Evolutionary conservation across 2,888 invertebrate genomes (phyloP), one percentile per base, ranked within the genome.

Genomic region (Nebria salina): DNA sequence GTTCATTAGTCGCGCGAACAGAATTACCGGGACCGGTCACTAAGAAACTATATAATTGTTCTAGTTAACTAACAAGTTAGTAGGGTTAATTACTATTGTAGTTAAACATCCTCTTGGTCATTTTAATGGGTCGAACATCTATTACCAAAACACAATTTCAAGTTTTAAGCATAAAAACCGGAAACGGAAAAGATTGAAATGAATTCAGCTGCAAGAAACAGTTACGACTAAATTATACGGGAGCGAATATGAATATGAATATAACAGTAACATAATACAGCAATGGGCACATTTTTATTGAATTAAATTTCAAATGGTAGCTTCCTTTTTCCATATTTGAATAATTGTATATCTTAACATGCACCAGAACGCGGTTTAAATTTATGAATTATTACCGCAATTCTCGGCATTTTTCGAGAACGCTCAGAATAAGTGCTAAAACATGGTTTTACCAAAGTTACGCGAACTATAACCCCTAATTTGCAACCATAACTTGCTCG

Each of bases 21-120:
- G 68, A 66, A 76, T 76, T 76, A 68, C 77, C 68, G 72, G 72
- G 34, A 54, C 54, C 77, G 77, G 77, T 77, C 77, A 77, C 77
- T 77, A 77, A 77, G 77, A 77, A 77, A 77, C 77, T 77, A 77
- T 72, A 72, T 77, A 77, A 77, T 77, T 77, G 72, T 77, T 77
- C 64, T 77, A 72, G 77, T 77, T 77, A 64, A 70, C 72, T 77
- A 77, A 77, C 77, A 77, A 77, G 77, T 77, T 77, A 34, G 34
- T 34, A 54, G 65, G 77, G 77, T 77, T 77, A 72, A 77, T 77
- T 77, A 77, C 77, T 77, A 72, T 77, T 77, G 77, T 77, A 70
- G 77, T 77, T 77, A 77, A 77, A 54, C 54, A 54, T 11, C 72
- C 72, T 64, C 77, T 72, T 77, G 77, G 77, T 77, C 77, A 77